Evolutionary conservation across 1,140 invertebrate genomes (phyloP).

Genomic region (Halotydeus destructor): DNA sequence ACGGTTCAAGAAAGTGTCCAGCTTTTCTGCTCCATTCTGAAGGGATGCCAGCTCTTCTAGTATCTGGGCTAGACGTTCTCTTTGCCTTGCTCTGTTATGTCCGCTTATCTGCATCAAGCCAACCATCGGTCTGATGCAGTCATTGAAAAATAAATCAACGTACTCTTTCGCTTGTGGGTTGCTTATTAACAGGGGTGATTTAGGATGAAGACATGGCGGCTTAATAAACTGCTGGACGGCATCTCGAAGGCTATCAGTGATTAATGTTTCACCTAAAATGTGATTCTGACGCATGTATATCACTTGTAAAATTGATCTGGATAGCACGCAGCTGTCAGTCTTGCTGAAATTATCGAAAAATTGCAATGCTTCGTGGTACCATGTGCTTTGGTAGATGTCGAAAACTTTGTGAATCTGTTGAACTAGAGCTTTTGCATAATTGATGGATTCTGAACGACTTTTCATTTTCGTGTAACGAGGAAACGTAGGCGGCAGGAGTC

Average conservation of each 20-base stretch:
- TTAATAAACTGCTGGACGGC: slow-evolving; percentile 64
- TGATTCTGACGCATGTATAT: slow-evolving; percentile 38
- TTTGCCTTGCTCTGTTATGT: slow-evolving; percentile 77
- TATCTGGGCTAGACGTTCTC: slow-evolving; percentile 73
- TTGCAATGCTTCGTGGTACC: slow-evolving; percentile 64
- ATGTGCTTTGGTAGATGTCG: slow-evolving; percentile 51
- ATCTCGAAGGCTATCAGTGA: slow-evolving; percentile 60
- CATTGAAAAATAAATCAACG: slow-evolving; percentile 65
- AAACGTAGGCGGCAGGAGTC: slow-evolving; percentile 87
- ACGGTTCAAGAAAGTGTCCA: slow-evolving; percentile 54
- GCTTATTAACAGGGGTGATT: slow-evolving; percentile 13
- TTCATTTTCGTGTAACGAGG: slow-evolving; percentile 86
- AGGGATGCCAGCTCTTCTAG: slow-evolving; percentile 68
- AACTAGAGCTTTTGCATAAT: slow-evolving; percentile 62
- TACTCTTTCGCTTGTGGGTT: slow-evolving; percentile 47
- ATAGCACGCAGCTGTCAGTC: slow-evolving; percentile 62
- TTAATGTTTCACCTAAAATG: slow-evolving; percentile 28
- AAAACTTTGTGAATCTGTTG: slow-evolving; percentile 54
- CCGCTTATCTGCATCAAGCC: slow-evolving; percentile 45
- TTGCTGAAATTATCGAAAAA: slow-evolving; percentile 83
- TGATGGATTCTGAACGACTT: slow-evolving; percentile 50
- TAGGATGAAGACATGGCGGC: slow-evolving; percentile 37
- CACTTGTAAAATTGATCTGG: slow-evolving; percentile 68
- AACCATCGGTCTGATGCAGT: slow-evolving; percentile 67
- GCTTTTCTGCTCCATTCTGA: slow-evolving; percentile 59